phyloP scores from a whole-genome alignment of 1,140 invertebrate species.

The Acromyrmex charruanus region DNA sequence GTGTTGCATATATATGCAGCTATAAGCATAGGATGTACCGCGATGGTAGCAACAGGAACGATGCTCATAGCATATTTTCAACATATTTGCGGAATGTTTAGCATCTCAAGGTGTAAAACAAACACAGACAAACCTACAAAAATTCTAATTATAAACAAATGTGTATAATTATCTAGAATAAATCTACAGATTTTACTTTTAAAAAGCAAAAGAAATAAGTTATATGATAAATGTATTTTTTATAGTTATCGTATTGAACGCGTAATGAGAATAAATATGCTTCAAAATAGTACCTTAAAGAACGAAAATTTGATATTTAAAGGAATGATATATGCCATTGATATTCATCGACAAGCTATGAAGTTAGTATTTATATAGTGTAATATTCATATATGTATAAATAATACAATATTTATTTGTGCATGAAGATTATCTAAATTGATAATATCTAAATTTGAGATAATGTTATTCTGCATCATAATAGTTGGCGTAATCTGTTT shows the following conservation, averaged over 20 bases:
- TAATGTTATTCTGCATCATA: constrained; percentile 5
- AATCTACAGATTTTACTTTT: neutral
- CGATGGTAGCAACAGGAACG: neutral
- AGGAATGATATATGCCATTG: neutral
- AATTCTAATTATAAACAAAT: neutral
- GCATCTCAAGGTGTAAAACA: neutral
- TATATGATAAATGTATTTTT: neutral
- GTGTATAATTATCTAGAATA: neutral
- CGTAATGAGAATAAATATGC: neutral
- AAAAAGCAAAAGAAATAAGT: neutral
- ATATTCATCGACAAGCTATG: constrained; percentile 39
- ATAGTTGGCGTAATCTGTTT: neutral
- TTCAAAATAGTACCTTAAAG: neutral
- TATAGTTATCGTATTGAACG: constrained; percentile 29
- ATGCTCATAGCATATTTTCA: neutral
- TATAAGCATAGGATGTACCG: too few species aligned
- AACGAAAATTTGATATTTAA: neutral
- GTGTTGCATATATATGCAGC: too few species aligned
- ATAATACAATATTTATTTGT: neutral
- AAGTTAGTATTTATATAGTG: neutral
- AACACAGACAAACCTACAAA: neutral
- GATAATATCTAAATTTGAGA: neutral
- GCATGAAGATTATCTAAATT: neutral
- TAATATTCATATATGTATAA: neutral
- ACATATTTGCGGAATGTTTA: neutral